Evolutionary conservation across 1,140 invertebrate species (phyloP), one percentile per base, ranked within the genome.

Genomic region (Andrena cerasifolii): DNA sequence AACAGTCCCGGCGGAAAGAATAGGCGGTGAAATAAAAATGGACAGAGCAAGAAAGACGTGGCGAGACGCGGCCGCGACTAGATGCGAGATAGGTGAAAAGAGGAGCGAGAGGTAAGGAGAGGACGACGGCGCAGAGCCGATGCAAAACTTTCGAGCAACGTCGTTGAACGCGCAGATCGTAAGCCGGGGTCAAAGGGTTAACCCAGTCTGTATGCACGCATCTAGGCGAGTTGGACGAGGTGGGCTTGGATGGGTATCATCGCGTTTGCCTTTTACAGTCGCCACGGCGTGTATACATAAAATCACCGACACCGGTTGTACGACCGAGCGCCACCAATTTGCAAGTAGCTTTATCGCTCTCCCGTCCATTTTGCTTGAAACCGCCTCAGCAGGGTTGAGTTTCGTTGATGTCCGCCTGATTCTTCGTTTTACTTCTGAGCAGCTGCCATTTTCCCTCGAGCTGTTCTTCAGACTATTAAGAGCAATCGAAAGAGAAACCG

Each of bases 181-280:
- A 81, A 72, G 75, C 58, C 31, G 74, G 72, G 85, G 85, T 86
- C 84, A 81, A 58, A 75, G 79, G 83, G 85, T 87, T 86, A 84
- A 82, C 80, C 51, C 59, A 65, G 78, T 81, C 75, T 53, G 80
- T 62, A 79, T 83, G 76, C 75, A 83, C 76, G 82, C 82, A 75
- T 83, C 66, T 71, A 70, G 61, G 74, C 62, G 54, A 82, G 62
- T 59, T 45, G 66, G 59, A 74, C 54, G 83, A 76, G 78, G 67
- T 63, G 66, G 70, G 71, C 36, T 49, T 71, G 80, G 81, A 80
- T 80, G 78, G 54, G 59, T 80, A 85, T 78, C 82, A 58, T 83
- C 68, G 63, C 62, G 62, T 78, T 67, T 53, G 62, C 72, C 53
- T 73, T 79, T 85, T 80, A 83, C 80, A 83, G 71, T 67, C 74